Conservation (phyloP, 2,888 invertebrate genomes). For the Junonia oenone region DNA sequence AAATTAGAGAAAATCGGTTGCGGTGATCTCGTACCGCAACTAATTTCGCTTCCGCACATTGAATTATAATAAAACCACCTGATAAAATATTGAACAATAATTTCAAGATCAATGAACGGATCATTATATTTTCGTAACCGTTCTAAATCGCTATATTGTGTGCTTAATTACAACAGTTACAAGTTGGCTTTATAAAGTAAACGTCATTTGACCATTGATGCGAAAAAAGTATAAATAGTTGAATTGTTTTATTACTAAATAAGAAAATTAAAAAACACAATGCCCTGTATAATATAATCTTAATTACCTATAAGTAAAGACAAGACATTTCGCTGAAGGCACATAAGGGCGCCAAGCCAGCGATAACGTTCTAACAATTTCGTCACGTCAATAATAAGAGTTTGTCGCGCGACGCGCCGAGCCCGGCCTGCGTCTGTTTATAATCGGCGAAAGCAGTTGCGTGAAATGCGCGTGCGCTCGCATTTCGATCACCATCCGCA, state of each 20-base stretch:
- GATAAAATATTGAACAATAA: slow-evolving; percentile 13
- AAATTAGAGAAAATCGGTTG: slow-evolving; percentile 27
- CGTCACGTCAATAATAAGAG: slow-evolving; percentile 4
- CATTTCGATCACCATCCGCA: slow-evolving; percentile 47
- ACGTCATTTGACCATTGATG: not conserved
- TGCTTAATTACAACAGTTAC: not conserved
- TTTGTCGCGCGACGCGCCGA: slow-evolving; percentile 3
- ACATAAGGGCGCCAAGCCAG: not conserved
- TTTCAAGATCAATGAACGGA: slow-evolving; percentile 20
- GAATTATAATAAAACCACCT: slow-evolving; percentile 19
- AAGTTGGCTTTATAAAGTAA: not conserved
- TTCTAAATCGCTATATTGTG: not conserved
- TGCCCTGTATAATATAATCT: not conserved
- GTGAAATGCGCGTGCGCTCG: slow-evolving; percentile 56
- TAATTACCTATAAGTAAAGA: not conserved
- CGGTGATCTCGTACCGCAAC: slow-evolving; percentile 26
- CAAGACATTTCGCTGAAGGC: not conserved
- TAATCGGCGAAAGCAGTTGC: slow-evolving; percentile 74
- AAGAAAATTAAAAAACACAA: not conserved
- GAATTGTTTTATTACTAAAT: no score
- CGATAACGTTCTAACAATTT: not conserved
- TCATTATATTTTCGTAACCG: not conserved
- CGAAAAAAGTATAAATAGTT: not conserved
- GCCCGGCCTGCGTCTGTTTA: slow-evolving; percentile 29
- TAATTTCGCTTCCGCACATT: slow-evolving; percentile 7